phyloP scores from a whole-genome alignment of 2,113 vertebrate genomes.

The Syngnathus floridae region DNA sequence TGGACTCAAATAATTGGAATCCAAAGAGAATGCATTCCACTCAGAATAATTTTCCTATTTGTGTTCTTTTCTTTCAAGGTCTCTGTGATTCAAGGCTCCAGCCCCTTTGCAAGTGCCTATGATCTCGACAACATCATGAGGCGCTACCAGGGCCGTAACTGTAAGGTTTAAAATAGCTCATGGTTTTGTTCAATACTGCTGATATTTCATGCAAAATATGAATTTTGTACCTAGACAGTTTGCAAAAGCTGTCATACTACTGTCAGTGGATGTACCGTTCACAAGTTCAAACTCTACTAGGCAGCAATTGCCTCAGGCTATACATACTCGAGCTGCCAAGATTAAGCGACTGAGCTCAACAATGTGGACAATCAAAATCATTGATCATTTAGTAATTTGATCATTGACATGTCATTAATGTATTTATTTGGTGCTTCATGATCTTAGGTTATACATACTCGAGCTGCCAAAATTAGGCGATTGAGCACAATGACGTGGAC shows the following conservation, averaged over 20 bases:
- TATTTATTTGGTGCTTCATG: too few relatives aligned
- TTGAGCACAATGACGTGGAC: too few relatives aligned
- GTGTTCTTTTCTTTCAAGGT: background rate
- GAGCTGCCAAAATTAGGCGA: too few relatives aligned
- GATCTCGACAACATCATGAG: slow-evolving; percentile 78
- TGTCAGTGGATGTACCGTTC: background rate
- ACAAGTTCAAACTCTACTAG: background rate
- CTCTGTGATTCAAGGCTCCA: slow-evolving; percentile 76
- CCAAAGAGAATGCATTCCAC: background rate
- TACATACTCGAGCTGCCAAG: background rate
- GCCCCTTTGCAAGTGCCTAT: slow-evolving; percentile 83
- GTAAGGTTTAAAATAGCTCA: slow-evolving; percentile 63
- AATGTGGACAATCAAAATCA: too few relatives aligned
- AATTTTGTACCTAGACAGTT: background rate
- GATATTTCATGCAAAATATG: background rate
- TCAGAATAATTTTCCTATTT: background rate
- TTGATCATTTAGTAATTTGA: too few relatives aligned
- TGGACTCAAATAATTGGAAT: background rate
- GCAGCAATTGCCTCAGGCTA: background rate
- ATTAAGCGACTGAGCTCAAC: too few relatives aligned
- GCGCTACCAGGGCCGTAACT: slow-evolving; percentile 81
- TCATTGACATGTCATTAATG: too few relatives aligned
- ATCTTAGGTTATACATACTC: too few relatives aligned
- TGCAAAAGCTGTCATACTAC: background rate
- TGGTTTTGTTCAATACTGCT: slow-evolving; percentile 5